Base-by-base conservation (phyloP, 2,797 vertebrate genomes). In the Morus bassanus region DNA sequence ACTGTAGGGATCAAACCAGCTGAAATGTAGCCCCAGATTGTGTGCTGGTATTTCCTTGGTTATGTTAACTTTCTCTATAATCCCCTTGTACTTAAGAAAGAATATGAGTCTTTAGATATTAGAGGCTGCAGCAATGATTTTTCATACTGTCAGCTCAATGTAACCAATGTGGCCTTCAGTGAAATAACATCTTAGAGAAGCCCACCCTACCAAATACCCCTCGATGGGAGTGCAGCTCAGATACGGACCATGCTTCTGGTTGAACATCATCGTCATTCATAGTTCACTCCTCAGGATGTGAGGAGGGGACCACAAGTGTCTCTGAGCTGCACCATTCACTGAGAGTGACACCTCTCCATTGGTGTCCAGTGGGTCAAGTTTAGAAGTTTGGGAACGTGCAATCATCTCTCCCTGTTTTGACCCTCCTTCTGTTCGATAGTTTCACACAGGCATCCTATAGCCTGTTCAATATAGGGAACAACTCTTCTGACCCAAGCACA, bases 91-190 rank as follows among this genome's bases (percentile, higher is more conserved):
- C 50, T 81, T 85, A 67, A 60, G 51, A 35, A 77, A 69, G 31
- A 63, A 37, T 37, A 31, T 0, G 0, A 11, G 10, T 27, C 48
- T 75, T 2, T 10, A 37, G 22, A 35, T 35, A 18, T 13, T 28
- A 73, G 24, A 91, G 74, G 23, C 33, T 61, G 33, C 63, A 89
- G 65, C 14, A 61, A 45, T 25, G 14, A 31, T n/a, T 83, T 80
- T 85, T 78, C 60, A 30, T 24, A 16, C 48, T 68, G 28, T 22
- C 50, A 75, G 0, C 27, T 61, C 35, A 17, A 11, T 1, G 22
- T 11, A 83, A 79, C 16, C 25, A 35, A 35, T 5, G 14, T 2
- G 6, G 15, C 19, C 17, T 59, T 54, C 59, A 39, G 27, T 25
- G 41, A 87, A 39, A 2, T 11, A 27, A 35, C 8, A 25, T 18